A percentile compares a stretch with the other conserved stretches of the same genome.
Conservation (phyloP, 2,797 vertebrate species). For the Hemitrygon akajei region DNA sequence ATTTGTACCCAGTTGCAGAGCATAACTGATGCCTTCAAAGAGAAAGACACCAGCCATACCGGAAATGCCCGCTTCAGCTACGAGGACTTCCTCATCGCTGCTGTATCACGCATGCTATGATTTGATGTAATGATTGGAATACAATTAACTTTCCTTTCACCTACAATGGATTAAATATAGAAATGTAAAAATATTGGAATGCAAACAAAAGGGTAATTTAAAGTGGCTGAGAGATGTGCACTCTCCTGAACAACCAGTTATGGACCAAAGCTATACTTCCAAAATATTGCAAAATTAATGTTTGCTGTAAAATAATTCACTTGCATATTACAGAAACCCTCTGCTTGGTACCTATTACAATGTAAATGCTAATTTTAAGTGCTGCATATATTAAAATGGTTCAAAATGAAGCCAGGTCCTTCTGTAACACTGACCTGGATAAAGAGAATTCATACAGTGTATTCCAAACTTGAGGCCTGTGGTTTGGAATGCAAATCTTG, state of each 20-base stretch:
- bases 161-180: conserved; percentile 17
- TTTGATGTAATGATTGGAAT: neutral
- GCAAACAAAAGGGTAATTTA: neutral
- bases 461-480: neutral
- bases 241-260: neutral
- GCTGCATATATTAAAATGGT: neutral
- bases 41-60: conserved; percentile 71
- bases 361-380: neutral
- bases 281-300: neutral
- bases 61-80: conserved; percentile 77
- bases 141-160: neutral
- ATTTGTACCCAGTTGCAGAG: conserved; percentile 88
- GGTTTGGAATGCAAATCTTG: neutral
- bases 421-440: neutral
- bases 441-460: neutral
- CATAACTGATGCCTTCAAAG: conserved; percentile 79
- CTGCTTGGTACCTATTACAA: neutral
- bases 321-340: neutral
- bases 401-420: neutral
- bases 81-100: conserved; percentile 82
- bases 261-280: conserved; percentile 6
- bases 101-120: conserved; percentile 76
- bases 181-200: neutral
- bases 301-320: neutral
- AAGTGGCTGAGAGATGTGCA: neutral